phyloP scores from a whole-genome alignment of 2,797 vertebrate species.

The Carapus acus region DNA sequence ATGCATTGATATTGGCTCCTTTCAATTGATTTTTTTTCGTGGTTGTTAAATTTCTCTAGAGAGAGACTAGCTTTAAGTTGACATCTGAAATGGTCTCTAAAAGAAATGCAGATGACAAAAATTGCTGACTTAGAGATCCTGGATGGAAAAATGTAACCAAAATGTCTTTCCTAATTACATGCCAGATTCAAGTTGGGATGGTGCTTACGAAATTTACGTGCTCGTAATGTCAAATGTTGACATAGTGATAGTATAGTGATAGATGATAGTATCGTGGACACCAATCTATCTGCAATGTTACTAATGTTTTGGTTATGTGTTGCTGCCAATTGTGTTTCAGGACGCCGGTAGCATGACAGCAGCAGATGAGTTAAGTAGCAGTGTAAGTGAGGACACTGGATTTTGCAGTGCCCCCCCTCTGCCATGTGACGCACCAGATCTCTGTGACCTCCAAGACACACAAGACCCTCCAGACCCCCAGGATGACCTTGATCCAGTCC shows the following conservation, averaged over 20 bases:
- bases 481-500: constrained; percentile 72
- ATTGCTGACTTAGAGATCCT: constrained; percentile 16
- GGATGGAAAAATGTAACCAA: too few species aligned
- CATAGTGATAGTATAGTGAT: too few species aligned
- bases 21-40: constrained; percentile 54
- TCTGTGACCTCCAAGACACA: constrained; percentile 77
- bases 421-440: constrained; percentile 77
- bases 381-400: constrained; percentile 86
- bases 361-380: constrained; percentile 84
- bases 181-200: too few species aligned
- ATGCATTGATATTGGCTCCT: constrained; percentile 44
- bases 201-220: too few species aligned
- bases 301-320: too few species aligned
- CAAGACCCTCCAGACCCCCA: constrained; percentile 66
- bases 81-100: constrained; percentile 22
- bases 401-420: constrained; percentile 79
- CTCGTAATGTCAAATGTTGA: too few species aligned
- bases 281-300: too few species aligned
- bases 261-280: too few species aligned
- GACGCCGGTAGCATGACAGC: constrained; percentile 78
- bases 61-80: constrained; percentile 13
- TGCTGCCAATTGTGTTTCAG: constrained; percentile 74
- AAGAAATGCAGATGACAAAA: constrained; percentile 23
- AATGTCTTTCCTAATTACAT: too few species aligned
- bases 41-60: constrained; percentile 34